Base-by-base conservation (phyloP, 2,888 invertebrate species). In the Noctua janthe region DNA sequence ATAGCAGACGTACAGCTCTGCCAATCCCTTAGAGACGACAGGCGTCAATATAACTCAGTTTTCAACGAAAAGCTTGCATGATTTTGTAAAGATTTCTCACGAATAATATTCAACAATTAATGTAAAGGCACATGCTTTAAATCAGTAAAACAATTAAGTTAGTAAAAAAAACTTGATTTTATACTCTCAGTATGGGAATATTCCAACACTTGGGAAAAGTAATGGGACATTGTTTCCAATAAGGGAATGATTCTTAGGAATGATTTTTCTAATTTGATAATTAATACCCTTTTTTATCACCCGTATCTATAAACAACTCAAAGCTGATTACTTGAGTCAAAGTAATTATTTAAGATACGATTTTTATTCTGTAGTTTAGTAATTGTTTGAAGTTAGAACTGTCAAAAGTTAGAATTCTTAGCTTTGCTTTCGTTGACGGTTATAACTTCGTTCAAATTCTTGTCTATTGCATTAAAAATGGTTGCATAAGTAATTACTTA, bases 181-280 rank as follows among this genome's bases (percentile, higher is more conserved):
- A 82, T 72, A 84, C 64, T 69, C 70, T 78, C 54, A 76, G 74
- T 77, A 81, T 74, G 74, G 62, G 69, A 59, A 66, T n/a, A n/a
- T 59, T 39, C 67, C 76, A 70, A 23, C 29, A 70, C 7, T 62
- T 81, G 72, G 72, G 64, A 85, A 74, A 72, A 2, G 17, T 11
- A 71, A 73, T 76, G 73, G 74, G 78, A 85, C 70, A 76, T 54
- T 62, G 11, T 62, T 76, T 80, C 79, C 69, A 8, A 82, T 73
- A 11, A 20, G 71, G 87, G 86, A 87, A 87, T 87, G 87, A 76
- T 74, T 51, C 76, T 75, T 78, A 76, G 87, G 86, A 87, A 87
- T 87, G 86, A 80, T 80, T 85, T 76, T 76, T 78, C 75, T 79
- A 82, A 70, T n/a, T 78, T 71, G 70, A 73, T 62, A 80, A 82